Evolutionary conservation across 2,797 vertebrate genomes (phyloP).

Genomic region (Chrysolophus pictus): DNA sequence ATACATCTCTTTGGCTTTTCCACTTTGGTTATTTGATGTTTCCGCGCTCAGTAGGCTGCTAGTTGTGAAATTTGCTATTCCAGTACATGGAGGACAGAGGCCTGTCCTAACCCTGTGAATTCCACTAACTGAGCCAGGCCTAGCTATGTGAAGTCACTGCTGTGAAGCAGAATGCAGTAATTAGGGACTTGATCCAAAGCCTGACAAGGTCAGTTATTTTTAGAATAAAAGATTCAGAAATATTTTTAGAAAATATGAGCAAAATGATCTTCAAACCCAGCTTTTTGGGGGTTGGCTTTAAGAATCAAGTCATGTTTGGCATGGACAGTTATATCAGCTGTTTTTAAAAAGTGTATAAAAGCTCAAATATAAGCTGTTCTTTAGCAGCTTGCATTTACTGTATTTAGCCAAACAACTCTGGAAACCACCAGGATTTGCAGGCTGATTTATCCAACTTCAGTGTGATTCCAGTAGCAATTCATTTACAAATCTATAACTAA

Average conservation of each 20-base stretch:
- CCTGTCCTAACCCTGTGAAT: neutral
- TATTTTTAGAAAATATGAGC: constrained; percentile 16
- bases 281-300: neutral
- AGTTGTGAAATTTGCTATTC: neutral
- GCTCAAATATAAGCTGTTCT: neutral
- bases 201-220: constrained; percentile 48
- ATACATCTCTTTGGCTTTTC: neutral
- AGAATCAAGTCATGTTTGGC: neutral
- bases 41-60: neutral
- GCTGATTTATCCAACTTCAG: neutral
- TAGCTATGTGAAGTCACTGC: constrained; percentile 10
- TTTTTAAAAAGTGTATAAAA: neutral
- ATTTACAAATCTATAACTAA: neutral
- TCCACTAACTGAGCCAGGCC: neutral
- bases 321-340: neutral
- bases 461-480: neutral
- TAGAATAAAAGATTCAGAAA: constrained; percentile 14
- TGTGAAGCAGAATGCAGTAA: constrained; percentile 46
- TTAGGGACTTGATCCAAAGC: constrained; percentile 36
- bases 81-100: neutral
- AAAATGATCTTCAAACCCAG: neutral
- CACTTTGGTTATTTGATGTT: neutral
- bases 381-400: neutral
- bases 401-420: neutral
- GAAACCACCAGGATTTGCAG: neutral